These are phyloP conservation scores for Chironomus tentans DNA, from an alignment of 2,888 invertebrate genomes.

Conservation along the genomic window DNA sequence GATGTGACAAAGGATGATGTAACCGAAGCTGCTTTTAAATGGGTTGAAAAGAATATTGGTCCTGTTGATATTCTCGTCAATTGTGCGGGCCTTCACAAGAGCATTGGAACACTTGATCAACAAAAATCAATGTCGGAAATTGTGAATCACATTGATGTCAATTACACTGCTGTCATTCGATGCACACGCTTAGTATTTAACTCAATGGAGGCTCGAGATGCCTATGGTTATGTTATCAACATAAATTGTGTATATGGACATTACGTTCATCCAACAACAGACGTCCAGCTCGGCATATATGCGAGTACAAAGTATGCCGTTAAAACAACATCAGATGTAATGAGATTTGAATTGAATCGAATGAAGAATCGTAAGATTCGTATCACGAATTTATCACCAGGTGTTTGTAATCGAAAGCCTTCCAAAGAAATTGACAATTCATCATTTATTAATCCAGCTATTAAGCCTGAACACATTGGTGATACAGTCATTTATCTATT, in stretches of 20 bases:
- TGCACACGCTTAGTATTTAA: conserved; percentile 8
- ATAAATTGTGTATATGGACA: background rate
- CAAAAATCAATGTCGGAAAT: background rate
- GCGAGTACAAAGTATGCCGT: background rate
- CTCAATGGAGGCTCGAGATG: background rate
- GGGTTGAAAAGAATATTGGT: conserved; percentile 9
- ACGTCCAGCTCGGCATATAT: background rate
- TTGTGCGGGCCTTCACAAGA: background rate
- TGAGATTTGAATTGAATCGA: background rate
- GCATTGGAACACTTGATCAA: background rate
- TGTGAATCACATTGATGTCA: background rate
- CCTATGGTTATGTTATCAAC: conserved; percentile 9
- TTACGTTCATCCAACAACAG: background rate
- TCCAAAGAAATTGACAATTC: background rate
- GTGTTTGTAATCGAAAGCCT: background rate
- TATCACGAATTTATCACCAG: conserved; percentile 12
- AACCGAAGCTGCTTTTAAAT: background rate
- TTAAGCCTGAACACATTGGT: conserved; percentile 6
- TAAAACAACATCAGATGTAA: background rate
- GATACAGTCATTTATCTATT: background rate
- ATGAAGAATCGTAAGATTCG: conserved; percentile 6
- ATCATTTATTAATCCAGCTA: background rate
- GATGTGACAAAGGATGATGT: conserved; percentile 2
- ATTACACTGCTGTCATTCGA: conserved; percentile 1
- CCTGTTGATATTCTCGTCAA: conserved; percentile 9